Conservation (phyloP, 2,888 invertebrate species). For the Pristionchus arcanus region DNA sequence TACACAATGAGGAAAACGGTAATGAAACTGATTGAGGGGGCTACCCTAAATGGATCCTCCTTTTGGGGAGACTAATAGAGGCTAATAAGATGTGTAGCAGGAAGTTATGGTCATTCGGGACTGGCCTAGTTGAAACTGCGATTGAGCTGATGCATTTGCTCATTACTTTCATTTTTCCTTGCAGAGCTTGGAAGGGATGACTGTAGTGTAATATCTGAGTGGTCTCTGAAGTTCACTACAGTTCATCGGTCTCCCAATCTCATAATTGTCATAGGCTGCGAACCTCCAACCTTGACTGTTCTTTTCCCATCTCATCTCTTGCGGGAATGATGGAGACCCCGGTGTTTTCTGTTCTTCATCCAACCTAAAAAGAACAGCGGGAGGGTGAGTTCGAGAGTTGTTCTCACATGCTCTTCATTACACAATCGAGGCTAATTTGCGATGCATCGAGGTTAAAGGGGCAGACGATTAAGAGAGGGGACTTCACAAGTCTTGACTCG, state of each 20-base stretch:
- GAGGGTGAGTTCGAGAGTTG: background rate
- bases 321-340: background rate
- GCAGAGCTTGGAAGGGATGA: background rate
- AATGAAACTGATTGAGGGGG: conserved; percentile 19
- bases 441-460: conserved; percentile 53
- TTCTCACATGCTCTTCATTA: conserved; percentile 49
- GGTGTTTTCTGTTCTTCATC: conserved; percentile 23
- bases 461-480: background rate
- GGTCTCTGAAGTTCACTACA: background rate
- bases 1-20: conserved; percentile 45
- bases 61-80: conserved; percentile 8
- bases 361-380: conserved; percentile 23
- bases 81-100: background rate
- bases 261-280: conserved; percentile 23
- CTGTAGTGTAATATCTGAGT: background rate
- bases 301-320: conserved; percentile 14
- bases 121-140: conserved; percentile 27
- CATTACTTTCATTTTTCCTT: background rate
- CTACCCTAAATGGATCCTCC: background rate
- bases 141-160: background rate
- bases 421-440: conserved; percentile 47
- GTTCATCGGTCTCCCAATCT: background rate
- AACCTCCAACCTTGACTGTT: conserved; percentile 38
- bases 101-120: conserved; percentile 31
- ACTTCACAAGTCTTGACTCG: background rate